phyloP scores from a whole-genome alignment of 35 echinoderm and acorn worm species.

The Diadema setosum region DNA sequence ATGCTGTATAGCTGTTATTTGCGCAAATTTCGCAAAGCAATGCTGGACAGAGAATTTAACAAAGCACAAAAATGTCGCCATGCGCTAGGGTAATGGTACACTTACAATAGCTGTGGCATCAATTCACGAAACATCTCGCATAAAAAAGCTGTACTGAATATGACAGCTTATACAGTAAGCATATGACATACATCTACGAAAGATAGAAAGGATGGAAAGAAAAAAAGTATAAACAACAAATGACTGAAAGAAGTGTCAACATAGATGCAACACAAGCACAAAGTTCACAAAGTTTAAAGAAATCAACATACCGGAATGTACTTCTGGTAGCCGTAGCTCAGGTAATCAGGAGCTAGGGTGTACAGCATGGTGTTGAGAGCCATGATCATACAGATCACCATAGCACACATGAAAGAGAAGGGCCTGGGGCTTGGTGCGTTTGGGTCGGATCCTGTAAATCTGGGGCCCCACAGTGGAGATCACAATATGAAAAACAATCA shows the following conservation, averaged over 20 bases:
- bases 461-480: no score
- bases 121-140: no score
- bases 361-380: constrained; percentile 84
- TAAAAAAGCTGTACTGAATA: no score
- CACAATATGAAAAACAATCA: no score
- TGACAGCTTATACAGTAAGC: background rate
- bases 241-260: background rate
- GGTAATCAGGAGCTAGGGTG: constrained; percentile 74
- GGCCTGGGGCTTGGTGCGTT: constrained; percentile 76
- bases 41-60: no score
- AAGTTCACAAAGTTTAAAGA: background rate
- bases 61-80: no score
- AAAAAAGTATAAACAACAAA: background rate
- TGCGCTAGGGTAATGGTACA: no score
- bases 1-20: no score
- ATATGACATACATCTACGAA: background rate
- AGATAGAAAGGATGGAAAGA: background rate
- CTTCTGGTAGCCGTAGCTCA: constrained; percentile 81
- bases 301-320: constrained; percentile 44
- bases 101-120: no score
- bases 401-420: constrained; percentile 66
- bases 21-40: no score
- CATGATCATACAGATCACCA: constrained; percentile 72
- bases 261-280: background rate
- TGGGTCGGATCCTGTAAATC: constrained; percentile 83